phyloP scores from a whole-genome alignment of 2,113 vertebrate genomes.

The Lonchura striata region DNA sequence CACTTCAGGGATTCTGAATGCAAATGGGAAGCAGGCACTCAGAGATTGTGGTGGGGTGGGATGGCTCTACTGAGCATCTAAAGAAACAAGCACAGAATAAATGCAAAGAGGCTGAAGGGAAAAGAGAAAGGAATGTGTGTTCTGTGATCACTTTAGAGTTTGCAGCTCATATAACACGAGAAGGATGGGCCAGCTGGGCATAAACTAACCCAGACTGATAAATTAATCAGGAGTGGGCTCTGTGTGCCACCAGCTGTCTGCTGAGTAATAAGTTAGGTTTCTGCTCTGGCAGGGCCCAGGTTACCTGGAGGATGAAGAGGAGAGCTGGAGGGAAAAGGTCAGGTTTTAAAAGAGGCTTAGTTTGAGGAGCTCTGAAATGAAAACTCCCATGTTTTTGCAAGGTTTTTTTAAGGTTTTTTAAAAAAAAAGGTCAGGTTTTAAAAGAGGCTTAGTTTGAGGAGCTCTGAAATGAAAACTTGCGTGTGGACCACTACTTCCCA shows the following conservation, averaged over 20 bases:
- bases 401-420: too few species aligned
- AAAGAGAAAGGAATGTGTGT: background rate
- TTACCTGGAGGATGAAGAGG: background rate
- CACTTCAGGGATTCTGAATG: background rate
- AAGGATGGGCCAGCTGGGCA: background rate
- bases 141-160: background rate
- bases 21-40: background rate
- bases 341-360: background rate
- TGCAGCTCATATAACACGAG: background rate
- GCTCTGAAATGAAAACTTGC: background rate
- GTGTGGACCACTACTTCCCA: background rate
- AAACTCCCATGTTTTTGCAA: too few species aligned
- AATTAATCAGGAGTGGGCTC: background rate
- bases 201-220: background rate
- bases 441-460: background rate
- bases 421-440: constrained; percentile 9
- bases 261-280: background rate
- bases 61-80: background rate
- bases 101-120: background rate
- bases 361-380: background rate
- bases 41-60: background rate
- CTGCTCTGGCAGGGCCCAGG: constrained; percentile 3
- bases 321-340: background rate
- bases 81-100: background rate
- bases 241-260: constrained; percentile 20